Evolutionary conservation across 2,888 invertebrate species (phyloP), one percentile per base, ranked within the genome.

Genomic region (Dicyrtomina minuta): DNA sequence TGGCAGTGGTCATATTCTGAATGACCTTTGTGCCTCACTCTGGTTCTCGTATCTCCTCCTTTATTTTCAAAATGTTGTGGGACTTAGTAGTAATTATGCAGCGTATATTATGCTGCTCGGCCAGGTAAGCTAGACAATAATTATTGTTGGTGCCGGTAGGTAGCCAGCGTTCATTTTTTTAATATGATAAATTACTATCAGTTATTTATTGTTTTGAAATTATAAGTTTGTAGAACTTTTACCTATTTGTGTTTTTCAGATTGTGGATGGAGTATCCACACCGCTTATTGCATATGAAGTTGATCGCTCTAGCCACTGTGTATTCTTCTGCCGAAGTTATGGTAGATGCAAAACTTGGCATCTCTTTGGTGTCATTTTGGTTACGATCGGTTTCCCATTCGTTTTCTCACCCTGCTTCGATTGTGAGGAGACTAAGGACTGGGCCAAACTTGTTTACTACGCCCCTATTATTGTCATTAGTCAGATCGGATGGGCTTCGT

Each of bases 21-120:
- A 96, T 82, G 96, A 96, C 83, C 86, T 96, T 51, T 93, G 92
- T 82, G 93, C 94, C 20, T 91, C 93, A 71, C 90, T 96, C 86
- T 96, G 96, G 95, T 96, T 96, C 82, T 91, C 91, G 1, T 96
- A 96, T 82, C 86, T 93, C 58, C 84, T 96, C 78, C 88, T 96
- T 64, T 96, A 89, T 82, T 89, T 93, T 78, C 86, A 88, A 74
- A 82, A 85, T 78, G 87, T 88, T 4, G 81, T 85, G 22, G 81
- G 81, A 24, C 84, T 86, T 72, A 80, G 81, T 71, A 81, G 83
- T 66, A 76, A 79, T 10, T 79, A 83, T 70, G 82, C 86, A 1
- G 87, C 87, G 27, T 83, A 86, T 59, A 83, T 92, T 64, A 86
- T 95, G 82, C 84, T 95, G 72, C 87, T 92, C 78, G 94, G 89